Percentiles rank a stretch among this genome's conserved stretches.
Conservation (phyloP, 2,888 invertebrate genomes). For the Micoletzkya japonica region DNA sequence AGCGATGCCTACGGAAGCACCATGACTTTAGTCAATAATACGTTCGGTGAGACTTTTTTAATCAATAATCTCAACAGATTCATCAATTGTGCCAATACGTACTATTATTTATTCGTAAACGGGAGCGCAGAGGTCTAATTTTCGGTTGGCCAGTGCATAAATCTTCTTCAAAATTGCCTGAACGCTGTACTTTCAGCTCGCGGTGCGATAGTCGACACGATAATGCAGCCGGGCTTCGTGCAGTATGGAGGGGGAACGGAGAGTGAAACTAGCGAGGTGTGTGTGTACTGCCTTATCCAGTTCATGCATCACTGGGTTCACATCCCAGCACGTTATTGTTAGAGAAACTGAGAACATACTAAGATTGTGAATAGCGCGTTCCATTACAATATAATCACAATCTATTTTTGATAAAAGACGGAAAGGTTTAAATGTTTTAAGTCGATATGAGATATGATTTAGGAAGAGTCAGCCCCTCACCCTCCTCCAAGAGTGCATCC, state of each 20-base stretch:
- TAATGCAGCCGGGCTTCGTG: constrained; percentile 42
- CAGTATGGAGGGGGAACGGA: constrained; percentile 34
- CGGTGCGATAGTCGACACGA: constrained; percentile 41
- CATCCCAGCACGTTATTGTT: too few species aligned
- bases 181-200: constrained; percentile 4
- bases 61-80: too few species aligned
- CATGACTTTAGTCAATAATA: constrained; percentile 21
- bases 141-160: not conserved
- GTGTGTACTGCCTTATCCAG: not conserved
- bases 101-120: too few species aligned
- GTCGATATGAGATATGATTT: too few species aligned
- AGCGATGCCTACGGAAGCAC: constrained; percentile 21
- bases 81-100: too few species aligned
- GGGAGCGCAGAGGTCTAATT: not conserved
- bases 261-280: constrained; percentile 18
- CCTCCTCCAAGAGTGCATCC: not conserved
- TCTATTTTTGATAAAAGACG: too few species aligned
- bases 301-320: not conserved
- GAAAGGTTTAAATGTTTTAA: too few species aligned
- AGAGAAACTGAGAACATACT: too few species aligned
- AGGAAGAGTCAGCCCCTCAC: not conserved
- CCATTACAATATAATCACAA: too few species aligned
- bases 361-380: too few species aligned
- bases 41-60: constrained; percentile 12
- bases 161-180: not conserved